Evolutionary conservation across 1,140 invertebrate genomes (phyloP).

Genomic region (Dinoponera quadriceps): DNA sequence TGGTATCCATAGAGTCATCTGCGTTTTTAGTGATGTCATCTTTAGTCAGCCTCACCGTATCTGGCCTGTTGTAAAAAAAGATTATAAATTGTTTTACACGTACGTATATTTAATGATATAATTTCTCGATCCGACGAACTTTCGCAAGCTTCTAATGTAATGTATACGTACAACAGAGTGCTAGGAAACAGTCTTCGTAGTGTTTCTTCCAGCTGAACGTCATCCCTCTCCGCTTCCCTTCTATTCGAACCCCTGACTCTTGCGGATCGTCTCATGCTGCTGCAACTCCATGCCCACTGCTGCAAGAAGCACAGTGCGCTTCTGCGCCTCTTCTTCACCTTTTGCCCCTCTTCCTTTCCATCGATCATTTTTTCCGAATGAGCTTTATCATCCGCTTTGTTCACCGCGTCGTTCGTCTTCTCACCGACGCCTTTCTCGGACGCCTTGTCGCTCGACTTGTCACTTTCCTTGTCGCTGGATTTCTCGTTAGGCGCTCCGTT

Average conservation of each 20-base stretch:
- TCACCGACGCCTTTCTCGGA: conserved; percentile 64
- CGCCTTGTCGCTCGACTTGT: conserved; percentile 69
- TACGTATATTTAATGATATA: conserved; percentile 9
- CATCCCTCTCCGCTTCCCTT: conserved; percentile 87
- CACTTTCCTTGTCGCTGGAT: conserved; percentile 69
- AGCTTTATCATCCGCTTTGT: conserved; percentile 77
- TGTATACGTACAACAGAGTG: conserved; percentile 85
- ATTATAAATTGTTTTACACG: conserved; percentile 10
- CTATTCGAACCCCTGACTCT: conserved; percentile 86
- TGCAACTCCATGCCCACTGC: conserved; percentile 90
- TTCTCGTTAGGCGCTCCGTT: conserved; percentile 67
- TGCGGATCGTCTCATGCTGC: conserved; percentile 89
- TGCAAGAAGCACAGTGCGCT: conserved; percentile 89
- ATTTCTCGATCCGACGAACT: neutral
- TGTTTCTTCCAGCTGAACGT: conserved; percentile 89
- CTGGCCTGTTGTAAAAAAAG: conserved; percentile 65
- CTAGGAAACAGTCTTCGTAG: conserved; percentile 87
- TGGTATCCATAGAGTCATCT: conserved; percentile 88
- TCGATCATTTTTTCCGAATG: conserved; percentile 82
- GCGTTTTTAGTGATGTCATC: conserved; percentile 81
- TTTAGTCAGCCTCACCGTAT: conserved; percentile 81
- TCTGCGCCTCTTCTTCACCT: conserved; percentile 87
- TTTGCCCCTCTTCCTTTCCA: conserved; percentile 85
- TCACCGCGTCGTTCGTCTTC: conserved; percentile 60
- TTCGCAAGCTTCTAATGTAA: neutral